Conservation (phyloP, 2,797 vertebrate species). For the Arctocebus calabarensis region DNA sequence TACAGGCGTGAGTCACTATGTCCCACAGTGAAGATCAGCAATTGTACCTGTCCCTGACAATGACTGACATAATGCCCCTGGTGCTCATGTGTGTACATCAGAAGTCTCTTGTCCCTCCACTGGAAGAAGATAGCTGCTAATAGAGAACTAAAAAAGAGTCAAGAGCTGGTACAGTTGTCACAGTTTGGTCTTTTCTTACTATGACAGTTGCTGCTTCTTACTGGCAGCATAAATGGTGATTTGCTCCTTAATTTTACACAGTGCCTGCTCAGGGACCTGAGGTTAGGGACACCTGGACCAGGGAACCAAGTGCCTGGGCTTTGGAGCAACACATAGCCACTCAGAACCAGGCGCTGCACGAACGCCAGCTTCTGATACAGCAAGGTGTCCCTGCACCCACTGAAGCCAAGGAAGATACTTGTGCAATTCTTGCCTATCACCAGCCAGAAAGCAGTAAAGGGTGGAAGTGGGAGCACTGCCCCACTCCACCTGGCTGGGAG, state of each 20-base stretch:
- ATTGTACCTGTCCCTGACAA: not conserved
- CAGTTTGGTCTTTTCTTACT: not conserved
- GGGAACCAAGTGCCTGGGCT: not conserved
- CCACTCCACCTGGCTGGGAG: not conserved
- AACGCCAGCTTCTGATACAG: not conserved
- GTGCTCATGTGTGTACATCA: not conserved
- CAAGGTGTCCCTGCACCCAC: not conserved
- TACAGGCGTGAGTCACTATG: no score
- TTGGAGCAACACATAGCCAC: fast-evolving
- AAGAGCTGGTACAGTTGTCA: not conserved
- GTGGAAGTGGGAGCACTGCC: not conserved
- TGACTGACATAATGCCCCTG: fast-evolving
- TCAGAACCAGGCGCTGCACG: not conserved
- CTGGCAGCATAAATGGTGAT: not conserved
- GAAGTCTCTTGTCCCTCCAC: not conserved
- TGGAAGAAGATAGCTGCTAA: not conserved
- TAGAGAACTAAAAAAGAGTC: not conserved
- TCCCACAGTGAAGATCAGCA: fast-evolving
- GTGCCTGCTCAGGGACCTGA: not conserved
- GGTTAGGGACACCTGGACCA: not conserved
- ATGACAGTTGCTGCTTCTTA: not conserved
- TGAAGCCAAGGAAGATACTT: not conserved
- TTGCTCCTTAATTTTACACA: not conserved
- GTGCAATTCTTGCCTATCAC: not conserved
- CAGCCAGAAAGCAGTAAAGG: not conserved